Base-by-base conservation (phyloP, 2,797 vertebrate genomes). In the Buphagus erythrorhynchus region DNA sequence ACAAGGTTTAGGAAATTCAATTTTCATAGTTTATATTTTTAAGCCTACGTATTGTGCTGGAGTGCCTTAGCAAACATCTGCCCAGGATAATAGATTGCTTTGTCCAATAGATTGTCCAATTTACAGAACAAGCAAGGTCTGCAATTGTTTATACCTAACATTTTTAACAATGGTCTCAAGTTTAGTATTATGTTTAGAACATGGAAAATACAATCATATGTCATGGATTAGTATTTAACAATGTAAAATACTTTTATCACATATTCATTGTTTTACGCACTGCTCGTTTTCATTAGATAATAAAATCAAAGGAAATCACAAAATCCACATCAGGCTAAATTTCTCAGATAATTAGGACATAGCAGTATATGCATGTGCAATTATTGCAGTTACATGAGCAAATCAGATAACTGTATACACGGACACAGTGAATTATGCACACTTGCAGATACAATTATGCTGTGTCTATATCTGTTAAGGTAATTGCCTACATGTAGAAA, bases 361-460 rank as follows among this genome's bases (percentile, higher is more conserved):
- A 49, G 52, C 61, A 61, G 7, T 48, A 26, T 67, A 48, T 35
- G 19, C 4, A 22, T 11, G 4, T 5, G 3, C 72, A 76, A 61
- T 89, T 89, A 88, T 36, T 90, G 26, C 48, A 76, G 43, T 62
- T 85, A 22, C 9, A 33, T 82, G 85, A 80, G 71, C n/a, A 90
- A 92, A 85, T 94, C 67, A 77, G 78, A 46, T 71, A 92, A 93
- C 66, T 86, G 38, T 29, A 68, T 75, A 57, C 35, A 75, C 38
- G 88, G 74, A 76, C 67, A 75, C 33, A 31, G 75, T 36, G 48
- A 91, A 93, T 95, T 92, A 86, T 86, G 73, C 69, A 83, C 58
- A 46, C 72, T 74, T 95, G 78, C 48, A 82, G 81, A 81, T 62
- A 54, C 45, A 87, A 94, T 91, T 95, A 87, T 85, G 40, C 26